Percentiles rank a stretch among this genome's conserved stretches.
phyloP scores from a whole-genome alignment of 53 echinoderm and acorn worm species.

The Astropecten irregularis region DNA sequence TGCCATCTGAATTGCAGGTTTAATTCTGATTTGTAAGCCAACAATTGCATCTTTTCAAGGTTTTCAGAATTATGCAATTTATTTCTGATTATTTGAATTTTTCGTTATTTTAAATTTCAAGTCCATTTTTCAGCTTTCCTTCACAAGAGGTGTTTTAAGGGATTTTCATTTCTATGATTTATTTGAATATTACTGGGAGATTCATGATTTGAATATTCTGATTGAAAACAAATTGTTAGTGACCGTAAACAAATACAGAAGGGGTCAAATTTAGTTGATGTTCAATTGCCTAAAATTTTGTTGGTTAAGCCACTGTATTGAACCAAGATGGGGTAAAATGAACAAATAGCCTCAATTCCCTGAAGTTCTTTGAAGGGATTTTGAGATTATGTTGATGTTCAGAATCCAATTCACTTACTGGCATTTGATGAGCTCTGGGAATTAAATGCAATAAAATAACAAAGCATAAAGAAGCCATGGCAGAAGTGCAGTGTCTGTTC shows the following conservation, averaged over 20 bases:
- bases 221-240: not conserved
- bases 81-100: not conserved
- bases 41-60: too few relatives aligned
- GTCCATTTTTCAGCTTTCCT: not conserved
- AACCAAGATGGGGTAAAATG: not conserved
- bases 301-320: conserved; percentile 8
- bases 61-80: too few relatives aligned
- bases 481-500: too few relatives aligned
- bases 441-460: not conserved
- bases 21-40: too few relatives aligned
- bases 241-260: not conserved
- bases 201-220: not conserved
- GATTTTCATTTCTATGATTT: not conserved
- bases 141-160: not conserved
- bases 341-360: not conserved
- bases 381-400: conserved; percentile 1
- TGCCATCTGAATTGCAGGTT: too few relatives aligned
- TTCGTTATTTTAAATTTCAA: not conserved
- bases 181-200: not conserved
- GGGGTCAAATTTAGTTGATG: conserved; percentile 16
- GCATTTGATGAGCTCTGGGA: not conserved
- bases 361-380: conserved; percentile 6
- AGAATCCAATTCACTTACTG: not conserved
- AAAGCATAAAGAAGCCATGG: too few relatives aligned
- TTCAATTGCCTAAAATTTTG: conserved; percentile 1